These are phyloP conservation scores for Aradophagus sp. DNA, from an alignment of 1,140 invertebrate genomes.

Conservation along the genomic window DNA sequence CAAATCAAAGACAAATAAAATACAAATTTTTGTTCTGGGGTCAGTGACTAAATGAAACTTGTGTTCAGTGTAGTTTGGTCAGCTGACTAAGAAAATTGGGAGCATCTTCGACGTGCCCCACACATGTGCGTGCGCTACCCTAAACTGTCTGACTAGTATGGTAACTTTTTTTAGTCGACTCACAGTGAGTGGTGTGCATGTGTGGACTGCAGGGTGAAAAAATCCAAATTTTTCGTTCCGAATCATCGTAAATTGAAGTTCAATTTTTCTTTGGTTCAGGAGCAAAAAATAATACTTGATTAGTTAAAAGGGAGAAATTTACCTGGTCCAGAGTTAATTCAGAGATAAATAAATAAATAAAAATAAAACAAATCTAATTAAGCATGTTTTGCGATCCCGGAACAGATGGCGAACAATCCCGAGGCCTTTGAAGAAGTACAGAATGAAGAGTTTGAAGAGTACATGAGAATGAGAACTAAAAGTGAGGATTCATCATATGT, in stretches of 20 bases:
- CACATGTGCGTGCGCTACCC: conserved; percentile 44
- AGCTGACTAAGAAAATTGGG: no score
- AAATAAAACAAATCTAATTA: conserved; percentile 23
- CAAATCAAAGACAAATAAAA: no score
- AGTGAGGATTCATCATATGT: conserved; percentile 2
- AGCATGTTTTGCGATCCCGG: conserved; percentile 48
- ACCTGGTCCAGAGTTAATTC: conserved; percentile 35
- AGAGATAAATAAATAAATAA: conserved; percentile 5
- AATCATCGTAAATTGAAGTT: conserved; percentile 20
- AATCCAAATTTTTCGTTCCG: conserved; percentile 43
- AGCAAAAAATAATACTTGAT: conserved; percentile 19
- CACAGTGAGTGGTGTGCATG: conserved; percentile 48
- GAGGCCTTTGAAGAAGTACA: conserved; percentile 3
- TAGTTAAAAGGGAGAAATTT: conserved; percentile 29
- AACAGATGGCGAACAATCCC: conserved; percentile 44
- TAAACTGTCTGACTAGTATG: conserved; percentile 28
- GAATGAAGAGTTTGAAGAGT: conserved; percentile 48
- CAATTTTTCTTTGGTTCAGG: conserved; percentile 26
- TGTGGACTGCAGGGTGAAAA: conserved; percentile 28
- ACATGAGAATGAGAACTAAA: conserved; percentile 42
- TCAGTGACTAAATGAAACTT: no score
- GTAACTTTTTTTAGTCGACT: conserved; percentile 32
- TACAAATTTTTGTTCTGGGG: no score
- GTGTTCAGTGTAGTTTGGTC: no score
- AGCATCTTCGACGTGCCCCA: conserved; percentile 17